Percentiles rank a stretch among this genome's conserved stretches.
Evolutionary conservation across 1,140 invertebrate species (phyloP).

Genomic region (Adelges cooleyi): DNA sequence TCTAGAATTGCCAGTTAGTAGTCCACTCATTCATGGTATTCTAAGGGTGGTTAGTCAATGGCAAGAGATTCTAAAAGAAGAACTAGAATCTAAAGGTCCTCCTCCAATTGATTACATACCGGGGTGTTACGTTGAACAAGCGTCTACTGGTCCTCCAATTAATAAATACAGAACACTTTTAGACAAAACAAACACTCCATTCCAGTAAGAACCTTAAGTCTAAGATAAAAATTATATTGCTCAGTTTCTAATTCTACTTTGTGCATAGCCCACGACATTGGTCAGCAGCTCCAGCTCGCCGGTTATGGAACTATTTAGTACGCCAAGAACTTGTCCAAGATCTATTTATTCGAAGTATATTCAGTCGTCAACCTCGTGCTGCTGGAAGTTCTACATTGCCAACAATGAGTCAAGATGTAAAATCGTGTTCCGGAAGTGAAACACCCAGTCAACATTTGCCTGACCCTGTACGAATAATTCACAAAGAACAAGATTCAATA

Average conservation of each 20-base stretch:
- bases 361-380: slow-evolving; percentile 53
- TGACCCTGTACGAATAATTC: slow-evolving; percentile 87
- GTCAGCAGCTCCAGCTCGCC: slow-evolving; percentile 65
- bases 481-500: slow-evolving; percentile 98
- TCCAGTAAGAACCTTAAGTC: slow-evolving; percentile 50
- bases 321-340: slow-evolving; percentile 87
- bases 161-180: slow-evolving; percentile 86
- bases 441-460: slow-evolving; percentile 43
- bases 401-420: slow-evolving; percentile 24
- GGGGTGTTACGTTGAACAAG: slow-evolving; percentile 65
- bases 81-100: slow-evolving; percentile 60
- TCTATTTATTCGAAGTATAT: slow-evolving; percentile 90
- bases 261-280: slow-evolving; percentile 49
- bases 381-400: slow-evolving; percentile 38
- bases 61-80: slow-evolving; percentile 66
- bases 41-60: slow-evolving; percentile 76
- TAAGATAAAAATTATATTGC: background rate
- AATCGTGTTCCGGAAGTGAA: slow-evolving; percentile 33
- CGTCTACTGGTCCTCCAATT: slow-evolving; percentile 63
- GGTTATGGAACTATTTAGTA: slow-evolving; percentile 89
- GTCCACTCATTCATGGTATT: slow-evolving; percentile 82
- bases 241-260: background rate
- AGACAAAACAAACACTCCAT: slow-evolving; percentile 91
- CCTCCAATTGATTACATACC: slow-evolving; percentile 70
- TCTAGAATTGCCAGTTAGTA: slow-evolving; percentile 81